Evolutionary conservation across 2,888 invertebrate species (phyloP), one percentile per base, ranked within the genome.

Genomic region (Ectemnius lituratus): DNA sequence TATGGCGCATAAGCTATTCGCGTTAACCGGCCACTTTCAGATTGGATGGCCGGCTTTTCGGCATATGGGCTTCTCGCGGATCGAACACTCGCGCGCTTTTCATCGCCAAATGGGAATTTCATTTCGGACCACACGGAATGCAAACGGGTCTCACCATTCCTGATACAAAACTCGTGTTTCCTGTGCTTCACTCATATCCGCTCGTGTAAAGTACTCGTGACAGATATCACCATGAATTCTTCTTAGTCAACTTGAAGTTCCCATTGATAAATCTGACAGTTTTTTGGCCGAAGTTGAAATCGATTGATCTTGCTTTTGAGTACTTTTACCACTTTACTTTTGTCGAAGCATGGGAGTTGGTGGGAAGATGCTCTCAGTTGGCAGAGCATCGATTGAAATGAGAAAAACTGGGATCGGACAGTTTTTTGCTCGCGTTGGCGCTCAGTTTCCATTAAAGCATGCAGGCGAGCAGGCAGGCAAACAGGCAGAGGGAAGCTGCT

Each of bases 71-170:
- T 81, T 80, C 78, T 85, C 84, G 85, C 84, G 84, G 79, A 85
- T 84, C 84, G 84, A 78, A 13, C n/a, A 85, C 83, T 81, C 71
- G 78, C 84, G 81, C 80, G 79, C 79, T 76, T 80, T 83, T 81
- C 83, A 83, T 87, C 73, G 80, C 70, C 68, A 81, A 87, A 87
- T 84, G 85, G 82, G 83, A 82, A 79, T 87, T 87, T 86, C 84
- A 87, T 87, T 76, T 77, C 78, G 45, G 72, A 70, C 71, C 49
- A 65, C 64, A 23, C 73, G 65, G 62, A 65, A 56, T 77, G 73
- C 79, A 69, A 78, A 47, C 72, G 56, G 45, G 59, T 66, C 72
- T 61, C 70, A 13, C 11, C 18, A 4, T 13, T 14, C 14, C 52
- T 52, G 16, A 14, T 14, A 52, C 52, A 52, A 37, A 37, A 37